phyloP scores from a whole-genome alignment of 2,113 vertebrate genomes.

The Otus sunia region DNA sequence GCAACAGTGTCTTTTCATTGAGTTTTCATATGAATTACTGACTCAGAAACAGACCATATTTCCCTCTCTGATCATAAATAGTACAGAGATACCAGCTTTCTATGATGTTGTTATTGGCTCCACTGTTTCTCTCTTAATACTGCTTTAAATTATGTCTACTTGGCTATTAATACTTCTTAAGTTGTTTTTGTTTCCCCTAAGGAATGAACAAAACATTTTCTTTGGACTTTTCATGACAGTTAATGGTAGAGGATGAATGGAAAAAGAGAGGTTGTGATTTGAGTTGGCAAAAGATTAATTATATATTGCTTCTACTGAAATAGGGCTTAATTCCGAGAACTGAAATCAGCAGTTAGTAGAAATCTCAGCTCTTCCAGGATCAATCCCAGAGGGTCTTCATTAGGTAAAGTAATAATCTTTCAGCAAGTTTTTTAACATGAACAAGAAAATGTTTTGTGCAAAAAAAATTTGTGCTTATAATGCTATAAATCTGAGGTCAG shows the following conservation, averaged over 20 bases:
- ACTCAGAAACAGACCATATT: background rate
- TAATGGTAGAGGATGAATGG: background rate
- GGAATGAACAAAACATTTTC: constrained; percentile 4
- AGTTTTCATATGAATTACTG: background rate
- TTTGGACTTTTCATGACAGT: background rate
- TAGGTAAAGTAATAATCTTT: background rate
- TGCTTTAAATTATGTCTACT: background rate
- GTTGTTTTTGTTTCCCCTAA: constrained; percentile 10
- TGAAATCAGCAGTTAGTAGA: background rate
- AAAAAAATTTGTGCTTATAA: background rate
- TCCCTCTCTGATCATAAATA: background rate
- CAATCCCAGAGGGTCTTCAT: background rate
- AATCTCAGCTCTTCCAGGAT: background rate
- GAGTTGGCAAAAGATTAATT: background rate
- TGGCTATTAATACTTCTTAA: background rate
- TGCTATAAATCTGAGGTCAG: background rate
- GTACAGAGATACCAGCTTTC: background rate
- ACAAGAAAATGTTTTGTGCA: background rate
- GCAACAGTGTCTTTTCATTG: background rate
- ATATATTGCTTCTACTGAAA: background rate
- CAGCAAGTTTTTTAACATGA: background rate
- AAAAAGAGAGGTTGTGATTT: background rate
- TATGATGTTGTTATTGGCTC: background rate
- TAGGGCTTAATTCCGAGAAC: background rate
- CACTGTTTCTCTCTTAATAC: background rate